These are phyloP conservation scores for Hexactinellida sp. DNA, from an alignment of 37 sponge, comb jelly and placozoan species.

Conservation along the genomic window DNA sequence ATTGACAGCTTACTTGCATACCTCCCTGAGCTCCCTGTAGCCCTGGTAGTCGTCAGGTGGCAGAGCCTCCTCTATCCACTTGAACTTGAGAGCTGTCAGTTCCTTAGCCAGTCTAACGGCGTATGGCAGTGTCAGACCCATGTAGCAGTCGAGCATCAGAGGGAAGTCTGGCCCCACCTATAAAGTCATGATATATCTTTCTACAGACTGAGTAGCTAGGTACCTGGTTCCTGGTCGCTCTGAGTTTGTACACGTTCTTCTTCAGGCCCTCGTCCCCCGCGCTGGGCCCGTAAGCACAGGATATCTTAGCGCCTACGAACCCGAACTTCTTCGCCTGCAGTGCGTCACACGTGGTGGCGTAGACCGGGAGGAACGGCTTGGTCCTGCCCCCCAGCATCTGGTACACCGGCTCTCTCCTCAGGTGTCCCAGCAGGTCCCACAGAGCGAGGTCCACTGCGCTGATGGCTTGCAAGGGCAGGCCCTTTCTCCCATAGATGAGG, in stretches of 20 bases:
- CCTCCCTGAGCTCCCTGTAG: slow-evolving; percentile 20
- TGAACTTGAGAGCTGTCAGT: slow-evolving; percentile 37
- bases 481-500: slow-evolving; percentile 74
- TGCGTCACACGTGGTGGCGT: not conserved
- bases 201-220: too few relatives aligned
- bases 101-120: slow-evolving; percentile 47
- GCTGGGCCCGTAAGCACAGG: slow-evolving; percentile 63
- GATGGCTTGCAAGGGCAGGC: slow-evolving; percentile 66
- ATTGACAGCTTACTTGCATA: slow-evolving; percentile 19
- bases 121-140: slow-evolving; percentile 61
- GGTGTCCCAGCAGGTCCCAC: slow-evolving; percentile 74
- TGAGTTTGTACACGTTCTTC: slow-evolving; percentile 56
- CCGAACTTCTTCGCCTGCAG: slow-evolving; percentile 38
- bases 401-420: slow-evolving; percentile 60
- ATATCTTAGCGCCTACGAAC: slow-evolving; percentile 76
- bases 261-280: slow-evolving; percentile 56
- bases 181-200: too few relatives aligned
- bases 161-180: slow-evolving; percentile 58
- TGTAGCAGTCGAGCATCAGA: slow-evolving; percentile 83
- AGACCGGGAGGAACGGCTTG: slow-evolving; percentile 20
- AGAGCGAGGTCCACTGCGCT: slow-evolving; percentile 84
- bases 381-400: slow-evolving; percentile 70
- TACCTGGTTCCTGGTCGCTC: slow-evolving; percentile 43
- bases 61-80: slow-evolving; percentile 76
- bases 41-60: slow-evolving; percentile 68